Evolutionary conservation across 2,888 invertebrate genomes (phyloP).

Genomic region (Polia nebulosa): DNA sequence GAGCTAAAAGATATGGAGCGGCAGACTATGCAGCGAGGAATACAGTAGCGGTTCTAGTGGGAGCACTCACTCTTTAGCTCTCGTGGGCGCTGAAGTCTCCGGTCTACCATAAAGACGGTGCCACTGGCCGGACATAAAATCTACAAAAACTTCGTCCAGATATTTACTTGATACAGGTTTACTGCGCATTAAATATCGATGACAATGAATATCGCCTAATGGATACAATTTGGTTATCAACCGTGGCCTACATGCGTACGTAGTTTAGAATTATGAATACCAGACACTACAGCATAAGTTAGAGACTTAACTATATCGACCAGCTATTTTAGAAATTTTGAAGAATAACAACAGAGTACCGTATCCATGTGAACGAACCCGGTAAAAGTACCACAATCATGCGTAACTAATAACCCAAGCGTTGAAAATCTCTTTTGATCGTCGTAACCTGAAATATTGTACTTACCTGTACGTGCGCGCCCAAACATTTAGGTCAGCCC

Average conservation of each 20-base stretch:
- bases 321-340: too few species aligned
- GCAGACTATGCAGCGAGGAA: too few species aligned
- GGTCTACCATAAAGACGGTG: too few species aligned
- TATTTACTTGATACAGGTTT: background rate
- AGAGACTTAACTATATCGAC: too few species aligned
- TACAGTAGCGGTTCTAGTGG: too few species aligned
- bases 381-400: conserved; percentile 4
- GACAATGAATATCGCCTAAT: background rate
- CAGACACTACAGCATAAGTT: too few species aligned
- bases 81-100: too few species aligned
- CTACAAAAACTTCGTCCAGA: too few species aligned
- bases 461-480: conserved; percentile 93
- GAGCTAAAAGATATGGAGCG: too few species aligned
- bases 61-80: too few species aligned
- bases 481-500: conserved; percentile 93
- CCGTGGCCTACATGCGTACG: background rate
- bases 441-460: conserved; percentile 11
- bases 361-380: background rate
- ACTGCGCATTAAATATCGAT: background rate
- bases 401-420: conserved; percentile 21
- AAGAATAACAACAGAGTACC: too few species aligned
- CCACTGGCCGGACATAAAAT: too few species aligned
- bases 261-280: background rate
- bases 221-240: conserved; percentile 1
- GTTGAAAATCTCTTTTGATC: background rate